Base-by-base conservation (phyloP, 2,113 vertebrate species). In the Dolichotis patagonum region DNA sequence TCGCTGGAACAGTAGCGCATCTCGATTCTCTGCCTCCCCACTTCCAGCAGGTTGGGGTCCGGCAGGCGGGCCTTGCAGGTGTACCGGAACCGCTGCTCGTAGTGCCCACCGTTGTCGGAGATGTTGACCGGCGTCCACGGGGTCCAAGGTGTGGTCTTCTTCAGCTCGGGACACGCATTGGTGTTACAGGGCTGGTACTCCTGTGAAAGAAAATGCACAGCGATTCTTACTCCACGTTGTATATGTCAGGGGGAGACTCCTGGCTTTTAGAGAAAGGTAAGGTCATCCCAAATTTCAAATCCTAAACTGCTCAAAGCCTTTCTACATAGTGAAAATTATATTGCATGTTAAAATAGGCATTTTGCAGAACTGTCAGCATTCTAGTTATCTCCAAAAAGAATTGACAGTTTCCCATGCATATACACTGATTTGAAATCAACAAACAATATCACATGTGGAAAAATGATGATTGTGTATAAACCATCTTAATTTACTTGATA, bases 1-100 rank as follows among this genome's bases (percentile, higher is more conserved):
- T 99, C 99, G 0, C 99, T 99, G 82, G 99, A 99, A 97, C 99
- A 99, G 95, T 99, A 99, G 1, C 99, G 99, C 99, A 99, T 99
- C 98, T 99, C 99, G 0, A 99, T 99, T 85, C 99, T 98, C 98
- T 99, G 99, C 56, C 99, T 98, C 1, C 99, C 99, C 91, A 99
- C 99, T 71, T 99, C 99, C 67, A 99, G 98, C 94, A 99, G 97
- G 93, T 98, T 99, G 0, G 99, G 99, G 49, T 99, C 99, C 0
- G 99, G 98, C 94, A 99, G 98, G 7, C 99, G 99, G 0, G 99
- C 99, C 96, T 99, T 99, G 98, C 99, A 99, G 0, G 99, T 99
- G 98, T 99, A 99, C 13, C 99, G 98, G 98, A 99, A 99, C 0
- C 99, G 98, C 84, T 99, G 99, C 96, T 99, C 99, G 0, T 99